Evolutionary conservation across 35 echinoderm and acorn worm species (phyloP).

Genomic region (Heliocidaris erythrogramma): DNA sequence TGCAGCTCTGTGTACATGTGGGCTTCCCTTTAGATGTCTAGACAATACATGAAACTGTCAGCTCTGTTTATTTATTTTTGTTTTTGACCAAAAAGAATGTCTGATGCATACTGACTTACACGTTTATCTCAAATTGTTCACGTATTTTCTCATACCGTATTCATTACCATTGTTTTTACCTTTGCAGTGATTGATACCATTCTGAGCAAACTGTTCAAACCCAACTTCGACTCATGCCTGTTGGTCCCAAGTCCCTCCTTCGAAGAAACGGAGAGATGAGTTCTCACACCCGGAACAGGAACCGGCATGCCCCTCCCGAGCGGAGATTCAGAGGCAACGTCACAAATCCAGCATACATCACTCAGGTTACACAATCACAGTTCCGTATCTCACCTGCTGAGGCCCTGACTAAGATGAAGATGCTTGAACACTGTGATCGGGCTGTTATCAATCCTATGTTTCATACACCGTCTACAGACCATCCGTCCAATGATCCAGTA

Average conservation of each 20-base stretch:
- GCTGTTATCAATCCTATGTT: slow-evolving; percentile 92
- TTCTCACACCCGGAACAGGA: slow-evolving; percentile 26
- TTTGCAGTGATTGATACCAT: neutral
- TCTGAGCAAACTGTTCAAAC: neutral
- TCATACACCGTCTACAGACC: slow-evolving; percentile 67
- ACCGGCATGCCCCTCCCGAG: neutral
- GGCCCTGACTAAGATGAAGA: slow-evolving; percentile 90
- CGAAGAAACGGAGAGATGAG: slow-evolving; percentile 26
- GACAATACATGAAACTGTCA: too few relatives aligned
- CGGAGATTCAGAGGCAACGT: slow-evolving; percentile 54
- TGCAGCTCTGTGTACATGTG: too few relatives aligned
- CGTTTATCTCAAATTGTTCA: neutral
- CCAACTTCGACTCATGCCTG: slow-evolving; percentile 1
- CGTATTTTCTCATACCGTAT: neutral
- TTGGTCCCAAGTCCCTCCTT: neutral
- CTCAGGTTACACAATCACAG: slow-evolving; percentile 73
- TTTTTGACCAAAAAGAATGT: neutral
- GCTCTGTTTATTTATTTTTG: neutral
- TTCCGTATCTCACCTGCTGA: slow-evolving; percentile 76
- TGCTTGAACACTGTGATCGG: slow-evolving; percentile 78
- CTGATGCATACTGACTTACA: neutral
- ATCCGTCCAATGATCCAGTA: slow-evolving; percentile 82
- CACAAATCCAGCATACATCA: slow-evolving; percentile 89
- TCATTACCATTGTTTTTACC: neutral
- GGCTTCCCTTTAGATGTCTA: too few relatives aligned